Base-by-base conservation (phyloP, 2,113 vertebrate genomes). In the Leptobrachium leishanense region DNA sequence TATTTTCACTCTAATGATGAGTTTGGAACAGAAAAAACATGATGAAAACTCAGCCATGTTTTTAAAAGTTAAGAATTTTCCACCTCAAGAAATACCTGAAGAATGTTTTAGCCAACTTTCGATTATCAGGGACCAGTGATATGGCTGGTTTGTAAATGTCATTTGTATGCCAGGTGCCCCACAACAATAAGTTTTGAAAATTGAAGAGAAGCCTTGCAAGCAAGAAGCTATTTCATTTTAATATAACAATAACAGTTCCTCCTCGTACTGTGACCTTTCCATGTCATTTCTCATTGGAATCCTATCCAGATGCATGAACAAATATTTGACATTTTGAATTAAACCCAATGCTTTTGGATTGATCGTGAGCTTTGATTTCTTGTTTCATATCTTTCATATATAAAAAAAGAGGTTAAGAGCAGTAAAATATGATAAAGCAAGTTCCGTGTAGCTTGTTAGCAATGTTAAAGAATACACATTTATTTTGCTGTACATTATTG, bases 121-220 rank as follows among this genome's bases (percentile, higher is more conserved):
- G 50, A 70, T 77, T 84, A 64, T 43, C 75, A 79, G 76, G 63
- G 50, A 41, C 59, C 43, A 71, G n/a, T 3, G 72, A 87, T 85
- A 83, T 41, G 68, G 43, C 68, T 42, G 71, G 84, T 84, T 86
- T 87, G 82, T 76, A 85, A 87, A 83, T 85, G 68, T 55, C 20
- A 84, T 80, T 83, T 74, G 2, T 84, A 81, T 84, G 44, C 73
- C 72, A 55, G 43, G 57, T 20, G 0, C 75, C 83, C 79, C 68
- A 15, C n/a, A 10, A 81, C 73, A 86, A 86, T 82, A 89, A 84
- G 6, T 81, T 80, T 82, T 77, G 82, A 87, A 90, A 90, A 87
- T 82, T 77, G 84, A 81, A 79, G 83, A 76, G 79, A 77, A 84
- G 50, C 20, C 72, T 1, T 40, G 75, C 66, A 87, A 85, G 88